Conservation (phyloP, 2,797 vertebrate species). For the Enteromius trimaculatus region DNA sequence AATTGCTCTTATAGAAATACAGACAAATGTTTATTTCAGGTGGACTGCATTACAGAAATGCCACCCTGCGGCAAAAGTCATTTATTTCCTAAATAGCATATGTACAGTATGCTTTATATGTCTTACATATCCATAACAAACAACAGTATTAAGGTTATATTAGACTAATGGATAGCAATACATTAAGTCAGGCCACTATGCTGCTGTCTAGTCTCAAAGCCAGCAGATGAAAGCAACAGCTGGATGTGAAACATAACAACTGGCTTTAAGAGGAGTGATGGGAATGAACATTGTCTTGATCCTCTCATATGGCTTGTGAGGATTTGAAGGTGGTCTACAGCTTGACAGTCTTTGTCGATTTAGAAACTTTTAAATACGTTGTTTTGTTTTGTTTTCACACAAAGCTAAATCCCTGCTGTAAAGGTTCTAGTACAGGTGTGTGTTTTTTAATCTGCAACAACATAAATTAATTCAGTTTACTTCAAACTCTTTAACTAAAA, state of each 20-base stretch:
- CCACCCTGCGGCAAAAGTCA: neutral
- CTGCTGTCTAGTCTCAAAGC: conserved; percentile 41
- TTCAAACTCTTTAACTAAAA: neutral
- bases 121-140: conserved; percentile 16
- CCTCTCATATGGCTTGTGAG: conserved; percentile 17
- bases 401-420: neutral
- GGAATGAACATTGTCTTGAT: conserved; percentile 38
- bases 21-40: conserved; percentile 25
- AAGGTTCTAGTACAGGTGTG: neutral
- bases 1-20: conserved; percentile 32
- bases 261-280: conserved; percentile 35
- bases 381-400: neutral
- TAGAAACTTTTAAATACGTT: neutral
- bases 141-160: conserved; percentile 29
- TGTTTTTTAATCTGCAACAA: neutral
- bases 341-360: neutral
- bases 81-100: conserved; percentile 19
- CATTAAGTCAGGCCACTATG: conserved; percentile 25
- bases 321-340: neutral
- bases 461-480: neutral
- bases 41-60: conserved; percentile 14
- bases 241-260: conserved; percentile 63
- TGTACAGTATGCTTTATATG: conserved; percentile 7
- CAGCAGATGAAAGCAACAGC: conserved; percentile 49
- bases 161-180: conserved; percentile 23